Evolutionary conservation across 2,113 vertebrate genomes (phyloP), one percentile per base, ranked within the genome.

Genomic region (Ailurus styani): DNA sequence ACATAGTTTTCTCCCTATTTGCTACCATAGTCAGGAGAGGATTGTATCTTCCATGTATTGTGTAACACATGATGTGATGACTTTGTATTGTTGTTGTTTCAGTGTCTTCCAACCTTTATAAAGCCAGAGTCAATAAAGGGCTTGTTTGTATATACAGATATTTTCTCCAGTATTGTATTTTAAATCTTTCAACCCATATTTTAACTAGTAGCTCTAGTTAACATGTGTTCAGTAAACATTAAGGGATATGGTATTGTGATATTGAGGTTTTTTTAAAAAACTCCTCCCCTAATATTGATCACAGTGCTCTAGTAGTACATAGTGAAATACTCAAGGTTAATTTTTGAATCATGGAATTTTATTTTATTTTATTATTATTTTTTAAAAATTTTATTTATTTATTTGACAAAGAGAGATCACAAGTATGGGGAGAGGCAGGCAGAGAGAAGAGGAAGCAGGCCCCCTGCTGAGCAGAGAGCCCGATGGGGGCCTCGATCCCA

Each of bases 311-410:
- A 73, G 6, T 20, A 75, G 45, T 37, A 54, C 18, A 11, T 27
- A 34, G 21, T 50, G n/a, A 77, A 37, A 52, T 81, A 34, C 40
- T 84, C 25, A 87, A 27, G 60, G 29, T 10, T 45, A 52, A 6
- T 27, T 13, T 77, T 84, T 55, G 18, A 93, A 25, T 42, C 55
- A 79, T 14, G 66, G 34, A 45, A 40, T 81, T 91, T 57, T 68
- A 85, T 81, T 91, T 57, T 68, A 85, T 81, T 91, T 57, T 68
- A 85, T n/a, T n/a, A n/a, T n/a, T n/a, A n/a, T n/a, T n/a, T n/a
- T n/a, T n/a, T n/a, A n/a, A n/a, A n/a, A n/a, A n/a, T n/a, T n/a
- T n/a, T n/a, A n/a, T n/a, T n/a, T n/a, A n/a, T n/a, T n/a, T n/a
- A n/a, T n/a, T n/a, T n/a, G n/a, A n/a, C n/a, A n/a, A n/a, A n/a